These are phyloP conservation scores for Herpetotheres cachinnans DNA, from an alignment of 2,113 vertebrate species.

Conservation along the genomic window DNA sequence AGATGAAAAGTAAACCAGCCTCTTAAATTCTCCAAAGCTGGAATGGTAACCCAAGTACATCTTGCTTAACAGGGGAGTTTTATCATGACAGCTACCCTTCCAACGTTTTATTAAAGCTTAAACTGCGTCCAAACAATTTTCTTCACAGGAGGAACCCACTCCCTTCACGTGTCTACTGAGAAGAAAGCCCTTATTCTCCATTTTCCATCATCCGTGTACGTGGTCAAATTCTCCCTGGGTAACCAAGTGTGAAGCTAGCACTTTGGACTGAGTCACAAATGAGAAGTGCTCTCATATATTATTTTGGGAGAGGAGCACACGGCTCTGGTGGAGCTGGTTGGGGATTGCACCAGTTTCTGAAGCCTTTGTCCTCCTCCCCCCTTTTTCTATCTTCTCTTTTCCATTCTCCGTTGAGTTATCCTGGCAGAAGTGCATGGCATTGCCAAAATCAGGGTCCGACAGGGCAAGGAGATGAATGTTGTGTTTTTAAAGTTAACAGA, in stretches of 20 bases:
- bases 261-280: neutral
- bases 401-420: neutral
- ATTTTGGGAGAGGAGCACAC: neutral
- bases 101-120: conserved; percentile 8
- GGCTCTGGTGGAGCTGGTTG: neutral
- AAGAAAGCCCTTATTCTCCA: conserved; percentile 45
- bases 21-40: neutral
- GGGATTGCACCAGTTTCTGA: neutral
- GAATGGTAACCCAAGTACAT: neutral
- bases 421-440: neutral
- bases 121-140: neutral
- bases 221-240: conserved; percentile 44
- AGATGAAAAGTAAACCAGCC: conserved; percentile 15
- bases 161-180: neutral
- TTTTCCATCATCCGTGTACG: neutral
- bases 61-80: conserved; percentile 1
- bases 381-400: neutral
- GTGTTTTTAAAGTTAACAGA: conserved; percentile 53
- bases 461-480: conserved; percentile 52
- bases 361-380: neutral
- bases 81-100: neutral
- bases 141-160: neutral
- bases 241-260: conserved; percentile 36
- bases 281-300: neutral
- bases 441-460: neutral